Conservation (phyloP, 2,113 vertebrate species). For the Microtus oregoni region DNA sequence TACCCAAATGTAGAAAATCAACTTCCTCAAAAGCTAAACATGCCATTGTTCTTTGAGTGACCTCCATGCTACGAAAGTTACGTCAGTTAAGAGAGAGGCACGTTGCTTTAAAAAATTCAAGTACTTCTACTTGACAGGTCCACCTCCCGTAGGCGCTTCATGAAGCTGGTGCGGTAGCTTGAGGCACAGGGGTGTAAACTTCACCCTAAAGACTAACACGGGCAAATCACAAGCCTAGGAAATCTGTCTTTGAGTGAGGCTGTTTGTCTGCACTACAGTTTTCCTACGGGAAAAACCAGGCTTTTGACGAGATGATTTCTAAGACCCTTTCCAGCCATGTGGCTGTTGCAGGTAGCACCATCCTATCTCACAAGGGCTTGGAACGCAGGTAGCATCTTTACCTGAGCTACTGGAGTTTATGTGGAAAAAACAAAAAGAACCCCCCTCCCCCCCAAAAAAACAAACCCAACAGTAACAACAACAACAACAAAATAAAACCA, state of each 20-base stretch:
- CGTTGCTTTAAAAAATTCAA: background rate
- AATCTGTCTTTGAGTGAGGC: background rate
- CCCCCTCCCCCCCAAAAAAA: too few species aligned
- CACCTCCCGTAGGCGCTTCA: background rate
- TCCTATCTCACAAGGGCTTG: background rate
- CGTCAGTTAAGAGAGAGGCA: background rate
- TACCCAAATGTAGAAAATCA: background rate
- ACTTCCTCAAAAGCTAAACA: background rate
- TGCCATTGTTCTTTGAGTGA: background rate
- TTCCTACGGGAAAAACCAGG: background rate
- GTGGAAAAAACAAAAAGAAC: too few species aligned
- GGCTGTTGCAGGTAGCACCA: background rate
- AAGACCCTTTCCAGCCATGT: background rate
- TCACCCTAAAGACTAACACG: background rate
- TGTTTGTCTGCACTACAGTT: background rate
- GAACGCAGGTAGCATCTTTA: background rate
- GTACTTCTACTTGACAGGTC: background rate
- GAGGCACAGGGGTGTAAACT: background rate
- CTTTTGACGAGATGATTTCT: conserved; percentile 25
- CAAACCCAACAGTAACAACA: too few species aligned
- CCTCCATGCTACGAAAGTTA: background rate
- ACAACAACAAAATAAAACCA: too few species aligned
- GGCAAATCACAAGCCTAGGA: background rate
- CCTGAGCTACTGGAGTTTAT: background rate
- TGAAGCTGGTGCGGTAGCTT: background rate